Conservation (phyloP, 2,797 vertebrate species). For the Aplochiton taeniatus region DNA sequence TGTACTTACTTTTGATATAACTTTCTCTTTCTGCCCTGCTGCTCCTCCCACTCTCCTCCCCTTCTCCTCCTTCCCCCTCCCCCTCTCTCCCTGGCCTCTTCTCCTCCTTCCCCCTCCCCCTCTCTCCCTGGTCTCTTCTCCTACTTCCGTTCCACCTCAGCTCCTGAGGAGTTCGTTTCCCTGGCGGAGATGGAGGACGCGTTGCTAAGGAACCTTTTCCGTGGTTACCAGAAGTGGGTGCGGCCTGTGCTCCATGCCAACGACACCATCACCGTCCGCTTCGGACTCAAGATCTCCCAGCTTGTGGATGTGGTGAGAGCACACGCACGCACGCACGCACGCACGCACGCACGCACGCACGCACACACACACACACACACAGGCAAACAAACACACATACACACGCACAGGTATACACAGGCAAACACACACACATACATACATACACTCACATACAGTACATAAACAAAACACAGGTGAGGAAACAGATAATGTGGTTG, state of each 20-base stretch:
- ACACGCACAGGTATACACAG: background rate
- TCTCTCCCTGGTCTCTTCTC: background rate
- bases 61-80: background rate
- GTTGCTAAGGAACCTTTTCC: slow-evolving; percentile 86
- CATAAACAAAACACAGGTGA: too few species aligned
- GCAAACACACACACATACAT: too few species aligned
- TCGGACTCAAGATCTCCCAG: slow-evolving; percentile 96
- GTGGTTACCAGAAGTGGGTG: slow-evolving; percentile 94
- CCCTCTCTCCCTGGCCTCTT: background rate
- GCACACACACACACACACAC: slow-evolving; percentile 4
- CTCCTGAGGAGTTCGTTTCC: slow-evolving; percentile 71
- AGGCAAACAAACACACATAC: background rate
- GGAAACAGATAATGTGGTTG: too few species aligned
- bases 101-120: background rate
- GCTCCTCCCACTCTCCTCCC: too few species aligned
- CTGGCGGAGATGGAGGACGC: slow-evolving; percentile 85
- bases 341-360: background rate
- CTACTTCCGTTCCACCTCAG: slow-evolving; percentile 47
- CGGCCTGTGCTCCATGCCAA: slow-evolving; percentile 82
- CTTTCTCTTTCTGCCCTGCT: background rate
- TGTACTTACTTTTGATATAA: background rate
- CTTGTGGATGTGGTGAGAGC: slow-evolving; percentile 93
- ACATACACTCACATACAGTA: too few species aligned
- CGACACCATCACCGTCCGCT: slow-evolving; percentile 90
- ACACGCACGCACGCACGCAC: background rate